Base-by-base conservation (phyloP, 1,140 invertebrate genomes). In the Drosophila equinoxialis region DNA sequence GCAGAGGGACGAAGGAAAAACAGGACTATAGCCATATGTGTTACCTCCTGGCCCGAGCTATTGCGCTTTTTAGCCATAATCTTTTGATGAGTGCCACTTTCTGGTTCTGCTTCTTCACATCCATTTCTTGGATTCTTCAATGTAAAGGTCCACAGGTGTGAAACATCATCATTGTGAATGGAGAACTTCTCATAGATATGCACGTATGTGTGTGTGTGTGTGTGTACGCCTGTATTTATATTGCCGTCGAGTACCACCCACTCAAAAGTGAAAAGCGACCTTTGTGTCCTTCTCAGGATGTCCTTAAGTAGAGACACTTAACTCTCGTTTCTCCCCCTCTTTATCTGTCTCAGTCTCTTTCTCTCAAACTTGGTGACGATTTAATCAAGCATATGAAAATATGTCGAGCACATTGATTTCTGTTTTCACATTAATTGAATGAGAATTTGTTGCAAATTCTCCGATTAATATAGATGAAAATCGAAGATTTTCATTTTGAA, bases 41-140 rank as follows among this genome's bases (percentile, higher is more conserved):
- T 48, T 48, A 5, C 35, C 35, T 37, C 35, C 7, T 37, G 35
- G 8, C 6, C 10, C 35, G 2, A 3, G 8, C 20, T 23, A 5
- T 51, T 51, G 45, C 45, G 45, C 45, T 51, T 51, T 51, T 51
- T 23, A 23, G 17, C 45, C 45, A 51, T 51, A 51, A 51, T 51
- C 45, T 51, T 51, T 51, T 51, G 45, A 51, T 51, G 17, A 51
- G 45, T 51, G 45, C n/a, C 45, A 51, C 45, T 51, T 51, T 51
- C 45, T 23, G 8, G 8, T 51, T 23, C 17, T 51, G 17, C 4
- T 37, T 37, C 37, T 39, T 39, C 35, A 8, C 35, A 8, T 37
- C 17, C 17, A 51, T 51, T 51, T 23, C 45, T 51, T 23, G 45
- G 17, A 51, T 2, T 51, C 17, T 51, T 51, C 17, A 11, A 51